phyloP scores from a whole-genome alignment of 2,113 vertebrate genomes.

The Vidua macroura region DNA sequence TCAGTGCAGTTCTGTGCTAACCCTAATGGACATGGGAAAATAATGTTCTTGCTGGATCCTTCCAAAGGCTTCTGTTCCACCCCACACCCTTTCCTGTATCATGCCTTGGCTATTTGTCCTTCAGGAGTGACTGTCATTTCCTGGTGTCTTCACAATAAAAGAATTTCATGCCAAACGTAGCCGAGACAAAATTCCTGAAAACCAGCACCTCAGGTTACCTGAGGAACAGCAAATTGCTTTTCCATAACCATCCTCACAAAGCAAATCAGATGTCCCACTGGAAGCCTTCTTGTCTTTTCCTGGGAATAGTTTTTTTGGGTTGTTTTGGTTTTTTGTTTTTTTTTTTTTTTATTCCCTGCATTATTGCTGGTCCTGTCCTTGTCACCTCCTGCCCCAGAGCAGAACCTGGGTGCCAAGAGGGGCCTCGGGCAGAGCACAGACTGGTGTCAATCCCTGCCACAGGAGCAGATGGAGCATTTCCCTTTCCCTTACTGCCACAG shows the following conservation, averaged over 20 bases:
- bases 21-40: not conserved
- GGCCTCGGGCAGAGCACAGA: not conserved
- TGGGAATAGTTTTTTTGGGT: not conserved
- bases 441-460: not conserved
- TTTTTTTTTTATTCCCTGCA: not conserved
- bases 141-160: not conserved
- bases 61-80: not conserved
- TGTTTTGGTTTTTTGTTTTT: not conserved
- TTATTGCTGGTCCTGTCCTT: not conserved
- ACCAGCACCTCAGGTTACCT: not conserved
- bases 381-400: not conserved
- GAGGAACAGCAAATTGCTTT: slow-evolving; percentile 7
- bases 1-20: not conserved
- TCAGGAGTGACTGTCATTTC: not conserved
- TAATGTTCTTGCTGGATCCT: not conserved
- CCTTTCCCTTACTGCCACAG: not conserved
- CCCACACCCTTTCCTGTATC: slow-evolving; percentile 4
- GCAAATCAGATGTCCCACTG: not conserved
- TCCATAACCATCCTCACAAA: not conserved
- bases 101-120: not conserved
- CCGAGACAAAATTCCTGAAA: not conserved
- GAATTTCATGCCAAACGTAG: not conserved
- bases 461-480: not conserved
- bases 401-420: not conserved
- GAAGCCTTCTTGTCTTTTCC: not conserved